Conservation (phyloP, 2,888 invertebrate species). For the Amorpha juglandis region DNA sequence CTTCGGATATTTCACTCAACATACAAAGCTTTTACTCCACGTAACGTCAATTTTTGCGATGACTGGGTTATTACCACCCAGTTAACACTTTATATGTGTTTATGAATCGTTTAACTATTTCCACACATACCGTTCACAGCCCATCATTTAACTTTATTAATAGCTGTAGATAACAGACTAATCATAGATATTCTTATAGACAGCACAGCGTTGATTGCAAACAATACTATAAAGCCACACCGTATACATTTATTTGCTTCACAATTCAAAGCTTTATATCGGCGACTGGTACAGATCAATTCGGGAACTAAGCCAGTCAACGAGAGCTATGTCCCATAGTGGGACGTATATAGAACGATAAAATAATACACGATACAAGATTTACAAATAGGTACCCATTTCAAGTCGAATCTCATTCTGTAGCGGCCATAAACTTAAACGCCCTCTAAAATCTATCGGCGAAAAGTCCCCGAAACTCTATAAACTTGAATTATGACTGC, state of each 20-base stretch:
- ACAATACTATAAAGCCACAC: background rate
- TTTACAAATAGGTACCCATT: constrained; percentile 2
- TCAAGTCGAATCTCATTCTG: constrained; percentile 22
- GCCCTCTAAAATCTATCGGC: constrained; percentile 49
- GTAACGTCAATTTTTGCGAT: too few relatives aligned
- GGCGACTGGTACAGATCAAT: background rate
- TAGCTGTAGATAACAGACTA: too few relatives aligned
- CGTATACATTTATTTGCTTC: background rate
- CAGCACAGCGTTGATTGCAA: too few relatives aligned
- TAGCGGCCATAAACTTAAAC: constrained; percentile 53
- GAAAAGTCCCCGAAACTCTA: constrained; percentile 67
- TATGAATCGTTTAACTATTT: too few relatives aligned
- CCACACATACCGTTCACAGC: too few relatives aligned
- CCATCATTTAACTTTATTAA: too few relatives aligned
- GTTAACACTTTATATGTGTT: too few relatives aligned
- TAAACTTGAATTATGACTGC: constrained; percentile 76
- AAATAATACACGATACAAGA: background rate
- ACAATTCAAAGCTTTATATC: background rate
- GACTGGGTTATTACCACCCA: too few relatives aligned
- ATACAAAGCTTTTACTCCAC: too few relatives aligned
- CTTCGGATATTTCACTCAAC: too few relatives aligned
- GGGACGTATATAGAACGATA: too few relatives aligned
- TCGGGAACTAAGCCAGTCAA: constrained; percentile 10
- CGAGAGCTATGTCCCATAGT: background rate
- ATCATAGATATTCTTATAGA: too few relatives aligned